Evolutionary conservation across 2,888 invertebrate species (phyloP), one percentile per base, ranked within the genome.

Genomic region (Dolichopus griseipennis): DNA sequence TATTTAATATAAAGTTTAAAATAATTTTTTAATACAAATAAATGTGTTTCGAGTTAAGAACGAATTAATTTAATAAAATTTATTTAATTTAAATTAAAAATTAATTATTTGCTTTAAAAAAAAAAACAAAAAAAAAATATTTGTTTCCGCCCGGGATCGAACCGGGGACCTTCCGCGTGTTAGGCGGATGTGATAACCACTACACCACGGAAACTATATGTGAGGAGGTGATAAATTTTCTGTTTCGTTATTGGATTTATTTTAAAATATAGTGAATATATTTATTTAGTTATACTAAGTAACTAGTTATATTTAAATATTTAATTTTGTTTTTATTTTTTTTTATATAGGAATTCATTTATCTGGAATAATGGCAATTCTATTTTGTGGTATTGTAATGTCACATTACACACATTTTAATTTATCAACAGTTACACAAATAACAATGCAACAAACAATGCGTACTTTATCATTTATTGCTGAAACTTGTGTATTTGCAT

Each of bases 361-460:
- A 68, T 96, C 95, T 75, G 96, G 98, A 71, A 99, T 99, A 70
- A 99, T 99, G 98, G 97, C 99, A 9, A 99, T 99, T 76, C 83
- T 99, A 73, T 97, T 98, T 80, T 97, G 97, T 83, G 99, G 98
- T 9, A 95, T 99, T 77, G 97, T 97, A 1, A 99, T 99, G 99
- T 97, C 97, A 0, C 99, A 99, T 81, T 99, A 99, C 81, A 98
- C 98, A 18, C 99, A 99, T 84, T 95, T 94, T 78, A 99, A 99
- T 81, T 83, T 99, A 64, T 97, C 97, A 1, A 97, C 98, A 0
- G 92, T 99, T 22, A 97, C 98, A 0, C 99, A 99, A 84, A 97
- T 99, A 67, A 98, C 98, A 5, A 97, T 99, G 92, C 97, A 98
- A 80, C 97, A 98, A 82, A 98, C 97, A 0, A 94, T 99, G 88